These are phyloP conservation scores for Lasioglossum vierecki DNA, from an alignment of 2,888 invertebrate genomes.

Conservation along the genomic window DNA sequence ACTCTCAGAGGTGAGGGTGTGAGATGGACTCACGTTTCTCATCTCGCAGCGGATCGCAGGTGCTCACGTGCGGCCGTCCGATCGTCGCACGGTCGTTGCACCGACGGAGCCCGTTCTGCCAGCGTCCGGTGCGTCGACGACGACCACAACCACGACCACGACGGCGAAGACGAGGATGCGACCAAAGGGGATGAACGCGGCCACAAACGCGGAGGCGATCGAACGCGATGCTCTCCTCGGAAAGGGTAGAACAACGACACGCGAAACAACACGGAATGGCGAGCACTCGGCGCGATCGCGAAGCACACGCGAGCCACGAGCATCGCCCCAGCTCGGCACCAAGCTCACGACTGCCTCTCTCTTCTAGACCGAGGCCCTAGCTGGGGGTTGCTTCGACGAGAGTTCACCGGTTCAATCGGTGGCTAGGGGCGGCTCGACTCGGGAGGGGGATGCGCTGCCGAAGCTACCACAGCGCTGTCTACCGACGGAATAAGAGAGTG, in stretches of 20 bases:
- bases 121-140: slow-evolving; percentile 23
- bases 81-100: slow-evolving; percentile 54
- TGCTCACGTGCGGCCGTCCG: slow-evolving; percentile 67
- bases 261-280: slow-evolving; percentile 53
- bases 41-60: slow-evolving; percentile 65
- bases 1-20: neutral
- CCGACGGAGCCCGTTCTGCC: slow-evolving; percentile 46
- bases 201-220: slow-evolving; percentile 23
- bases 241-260: slow-evolving; percentile 19
- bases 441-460: slow-evolving; percentile 40
- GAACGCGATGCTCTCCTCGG: slow-evolving; percentile 27
- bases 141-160: slow-evolving; percentile 15
- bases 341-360: slow-evolving; percentile 76
- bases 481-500: neutral
- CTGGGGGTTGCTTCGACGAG: slow-evolving; percentile 67
- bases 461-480: slow-evolving; percentile 38
- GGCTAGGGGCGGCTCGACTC: slow-evolving; percentile 43
- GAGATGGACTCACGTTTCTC: slow-evolving; percentile 68
- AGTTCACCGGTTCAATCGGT: slow-evolving; percentile 70
- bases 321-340: slow-evolving; percentile 75
- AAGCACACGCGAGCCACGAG: slow-evolving; percentile 65
- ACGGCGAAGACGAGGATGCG: slow-evolving; percentile 11
- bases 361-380: slow-evolving; percentile 58
- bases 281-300: slow-evolving; percentile 65
- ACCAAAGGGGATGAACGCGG: neutral